Evolutionary conservation across 2,797 vertebrate genomes (phyloP).

Genomic region (Tenualosa thibaudeaui): DNA sequence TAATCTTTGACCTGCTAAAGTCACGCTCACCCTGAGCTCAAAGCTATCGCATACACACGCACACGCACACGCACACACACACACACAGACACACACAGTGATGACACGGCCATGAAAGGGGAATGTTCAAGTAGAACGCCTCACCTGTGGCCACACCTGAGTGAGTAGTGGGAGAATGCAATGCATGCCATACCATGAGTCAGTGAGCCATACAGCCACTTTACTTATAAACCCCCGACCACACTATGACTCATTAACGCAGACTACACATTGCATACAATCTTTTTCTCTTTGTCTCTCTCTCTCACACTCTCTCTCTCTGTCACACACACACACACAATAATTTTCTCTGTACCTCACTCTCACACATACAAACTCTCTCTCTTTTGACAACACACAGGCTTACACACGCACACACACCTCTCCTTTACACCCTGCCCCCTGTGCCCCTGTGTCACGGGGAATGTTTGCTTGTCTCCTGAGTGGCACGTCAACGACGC

Average conservation of each 20-base stretch:
- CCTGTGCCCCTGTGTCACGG: background rate
- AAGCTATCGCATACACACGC: background rate
- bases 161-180: background rate
- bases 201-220: background rate
- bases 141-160: background rate
- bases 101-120: no score
- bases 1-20: slow-evolving; percentile 1
- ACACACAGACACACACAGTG: background rate
- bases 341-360: background rate
- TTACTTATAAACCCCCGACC: background rate
- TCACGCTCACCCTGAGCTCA: background rate
- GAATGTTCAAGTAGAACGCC: background rate
- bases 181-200: background rate
- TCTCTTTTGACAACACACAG: background rate
- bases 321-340: background rate
- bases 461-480: slow-evolving; percentile 52
- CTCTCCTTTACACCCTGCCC: background rate
- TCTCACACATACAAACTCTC: background rate
- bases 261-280: background rate
- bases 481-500: slow-evolving; percentile 45
- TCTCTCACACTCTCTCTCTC: slow-evolving; percentile 36
- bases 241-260: background rate
- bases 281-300: slow-evolving; percentile 24
- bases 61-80: no score
- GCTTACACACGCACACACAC: background rate